Base-by-base conservation (phyloP, 2,888 invertebrate species). In the Lithophane semibrunnea region DNA sequence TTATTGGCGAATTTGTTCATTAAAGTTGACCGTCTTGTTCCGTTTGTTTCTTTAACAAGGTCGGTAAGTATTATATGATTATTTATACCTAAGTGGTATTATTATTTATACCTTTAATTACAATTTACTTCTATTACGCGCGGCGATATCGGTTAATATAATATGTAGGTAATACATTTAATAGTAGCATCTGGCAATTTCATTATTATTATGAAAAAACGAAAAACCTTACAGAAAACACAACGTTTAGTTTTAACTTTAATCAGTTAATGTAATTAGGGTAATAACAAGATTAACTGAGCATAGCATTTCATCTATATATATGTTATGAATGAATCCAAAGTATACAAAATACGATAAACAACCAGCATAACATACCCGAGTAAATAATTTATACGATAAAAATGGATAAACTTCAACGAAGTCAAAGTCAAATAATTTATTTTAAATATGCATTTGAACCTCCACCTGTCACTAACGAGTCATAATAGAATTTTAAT, bases 1-100 rank as follows among this genome's bases (percentile, higher is more conserved):
- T 80, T 83, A 68, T 81, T 80, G 49, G 66, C 61, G 63, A 84
- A 87, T 83, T 87, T 82, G 76, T 77, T 88, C 76, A 84, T 87
- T 84, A 80, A 82, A 82, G 74, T 86, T 83, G 56, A 44, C 65
- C 65, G 69, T 37, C 37, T 61, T 56, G 78, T 83, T 66, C 42
- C 29, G 77, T 82, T 82, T 83, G 83, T 77, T 77, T 80, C 65
- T 77, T 65, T 79, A 61, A 66, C 56, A 81, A 86, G 72, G 44
- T 63, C 24, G 58, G 70, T 70, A 44, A 44, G 54, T 67, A 56
- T 64, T 37, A 56, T 65, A 67, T 61, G 12, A 21, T 61, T 58
- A 5, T 67, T 58, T 37, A 58, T 44, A 56, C 0, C 16, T 52
- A 18, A 52, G 8, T 52, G 18, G 13, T 16, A 16, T 49, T 5